These are phyloP conservation scores for Fringilla coelebs DNA, from an alignment of 2,797 vertebrate species.

Conservation along the genomic window DNA sequence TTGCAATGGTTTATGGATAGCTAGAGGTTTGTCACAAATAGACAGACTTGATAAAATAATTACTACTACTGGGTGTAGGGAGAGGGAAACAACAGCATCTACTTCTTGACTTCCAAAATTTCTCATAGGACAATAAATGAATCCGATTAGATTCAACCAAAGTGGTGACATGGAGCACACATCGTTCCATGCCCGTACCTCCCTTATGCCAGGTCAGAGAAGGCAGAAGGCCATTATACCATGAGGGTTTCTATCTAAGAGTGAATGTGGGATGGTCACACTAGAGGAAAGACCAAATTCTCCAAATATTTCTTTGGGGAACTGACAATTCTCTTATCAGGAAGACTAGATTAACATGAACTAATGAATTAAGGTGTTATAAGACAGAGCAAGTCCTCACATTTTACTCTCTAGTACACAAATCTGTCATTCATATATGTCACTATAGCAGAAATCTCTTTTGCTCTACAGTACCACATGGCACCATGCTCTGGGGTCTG, in stretches of 20 bases:
- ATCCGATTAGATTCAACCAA: neutral
- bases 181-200: neutral
- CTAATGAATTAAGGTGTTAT: neutral
- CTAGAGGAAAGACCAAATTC: neutral
- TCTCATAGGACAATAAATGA: neutral
- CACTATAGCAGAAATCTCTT: neutral
- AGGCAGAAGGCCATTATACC: neutral
- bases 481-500: neutral
- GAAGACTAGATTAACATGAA: neutral
- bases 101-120: neutral
- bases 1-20: neutral
- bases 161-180: neutral
- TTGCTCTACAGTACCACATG: neutral
- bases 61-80: neutral
- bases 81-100: neutral
- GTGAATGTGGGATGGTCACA: neutral
- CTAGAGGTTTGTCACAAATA: accelerated
- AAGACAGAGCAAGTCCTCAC: neutral
- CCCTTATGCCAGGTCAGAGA: neutral
- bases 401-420: neutral
- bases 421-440: neutral
- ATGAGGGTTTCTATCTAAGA: neutral
- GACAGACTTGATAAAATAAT: neutral
- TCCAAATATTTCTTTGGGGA: neutral
- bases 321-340: neutral